Percentiles rank a stretch among this genome's conserved stretches.
Evolutionary conservation across 2,797 vertebrate species (phyloP).

Genomic region (Trachops cirrhosus): DNA sequence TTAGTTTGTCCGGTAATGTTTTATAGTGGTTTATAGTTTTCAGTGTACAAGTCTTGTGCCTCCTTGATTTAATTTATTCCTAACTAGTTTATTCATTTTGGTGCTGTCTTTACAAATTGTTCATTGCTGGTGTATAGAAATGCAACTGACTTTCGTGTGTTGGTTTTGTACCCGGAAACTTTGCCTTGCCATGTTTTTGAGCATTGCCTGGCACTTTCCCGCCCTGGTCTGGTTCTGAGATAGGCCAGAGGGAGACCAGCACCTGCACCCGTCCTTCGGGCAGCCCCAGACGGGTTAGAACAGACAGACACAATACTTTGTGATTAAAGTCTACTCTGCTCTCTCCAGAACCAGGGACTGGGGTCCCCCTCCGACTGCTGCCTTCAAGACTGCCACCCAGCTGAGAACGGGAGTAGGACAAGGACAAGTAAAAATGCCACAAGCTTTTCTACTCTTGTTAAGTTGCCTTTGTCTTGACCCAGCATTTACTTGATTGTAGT

Average conservation of each 20-base stretch:
- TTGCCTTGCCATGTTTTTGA: neutral
- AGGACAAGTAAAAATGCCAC: neutral
- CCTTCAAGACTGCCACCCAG: neutral
- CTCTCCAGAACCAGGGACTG: neutral
- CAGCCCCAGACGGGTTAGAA: neutral
- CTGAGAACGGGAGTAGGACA: neutral
- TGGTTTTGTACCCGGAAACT: neutral
- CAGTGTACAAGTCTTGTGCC: neutral
- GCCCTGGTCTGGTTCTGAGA: neutral
- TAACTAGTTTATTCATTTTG: neutral
- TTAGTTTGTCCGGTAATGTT: neutral
- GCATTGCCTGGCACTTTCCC: too few relatives aligned
- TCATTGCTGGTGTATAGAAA: neutral
- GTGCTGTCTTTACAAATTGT: neutral
- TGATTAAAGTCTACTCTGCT: neutral
- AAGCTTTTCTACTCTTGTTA: neutral
- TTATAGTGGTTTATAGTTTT: neutral
- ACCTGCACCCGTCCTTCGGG: neutral
- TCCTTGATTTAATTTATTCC: neutral
- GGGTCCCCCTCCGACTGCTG: neutral
- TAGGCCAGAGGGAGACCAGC: neutral
- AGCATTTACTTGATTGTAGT: neutral
- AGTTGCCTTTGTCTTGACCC: neutral
- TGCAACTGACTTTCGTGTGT: neutral
- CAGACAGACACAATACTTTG: neutral